Evolutionary conservation across 1,140 invertebrate species (phyloP).

Genomic region (Drosophila parabipectinata): DNA sequence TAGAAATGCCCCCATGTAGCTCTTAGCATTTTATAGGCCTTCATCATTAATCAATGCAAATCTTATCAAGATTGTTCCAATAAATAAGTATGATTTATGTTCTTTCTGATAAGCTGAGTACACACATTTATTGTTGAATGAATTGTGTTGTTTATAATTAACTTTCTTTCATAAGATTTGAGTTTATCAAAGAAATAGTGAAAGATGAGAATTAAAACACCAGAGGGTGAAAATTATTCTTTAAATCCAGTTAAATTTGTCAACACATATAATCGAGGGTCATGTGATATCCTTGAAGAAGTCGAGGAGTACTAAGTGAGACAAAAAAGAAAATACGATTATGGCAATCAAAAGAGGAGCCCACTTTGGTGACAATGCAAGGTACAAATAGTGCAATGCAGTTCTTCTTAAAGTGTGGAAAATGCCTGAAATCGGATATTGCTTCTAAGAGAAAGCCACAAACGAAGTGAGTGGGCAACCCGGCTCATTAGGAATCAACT

Average conservation of each 20-base stretch:
- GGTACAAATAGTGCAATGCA: constrained; percentile 3
- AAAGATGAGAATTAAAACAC: background rate
- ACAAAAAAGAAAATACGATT: constrained; percentile 28
- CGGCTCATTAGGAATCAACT: constrained; percentile 61
- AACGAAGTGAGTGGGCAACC: constrained; percentile 14
- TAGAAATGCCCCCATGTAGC: constrained; percentile 1
- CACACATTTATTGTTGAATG: too few species aligned
- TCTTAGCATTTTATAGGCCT: constrained; percentile 9
- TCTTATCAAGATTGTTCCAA: background rate
- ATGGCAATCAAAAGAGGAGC: constrained; percentile 28
- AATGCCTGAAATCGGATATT: constrained; percentile 52
- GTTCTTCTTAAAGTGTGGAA: constrained; percentile 7
- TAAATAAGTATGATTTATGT: too few species aligned
- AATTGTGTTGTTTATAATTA: too few species aligned
- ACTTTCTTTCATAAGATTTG: too few species aligned
- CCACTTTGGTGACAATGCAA: constrained; percentile 11
- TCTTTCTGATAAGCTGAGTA: too few species aligned
- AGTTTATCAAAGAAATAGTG: too few species aligned
- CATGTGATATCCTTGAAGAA: constrained; percentile 72
- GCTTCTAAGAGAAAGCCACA: constrained; percentile 47
- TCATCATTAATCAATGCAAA: constrained; percentile 25
- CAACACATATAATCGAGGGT: constrained; percentile 9
- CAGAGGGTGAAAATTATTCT: background rate
- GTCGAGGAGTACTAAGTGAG: constrained; percentile 2
- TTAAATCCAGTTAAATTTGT: background rate